Evolutionary conservation across 2,797 vertebrate genomes (phyloP), one percentile per base, ranked within the genome.

Genomic region (Spheniscus humboldti): DNA sequence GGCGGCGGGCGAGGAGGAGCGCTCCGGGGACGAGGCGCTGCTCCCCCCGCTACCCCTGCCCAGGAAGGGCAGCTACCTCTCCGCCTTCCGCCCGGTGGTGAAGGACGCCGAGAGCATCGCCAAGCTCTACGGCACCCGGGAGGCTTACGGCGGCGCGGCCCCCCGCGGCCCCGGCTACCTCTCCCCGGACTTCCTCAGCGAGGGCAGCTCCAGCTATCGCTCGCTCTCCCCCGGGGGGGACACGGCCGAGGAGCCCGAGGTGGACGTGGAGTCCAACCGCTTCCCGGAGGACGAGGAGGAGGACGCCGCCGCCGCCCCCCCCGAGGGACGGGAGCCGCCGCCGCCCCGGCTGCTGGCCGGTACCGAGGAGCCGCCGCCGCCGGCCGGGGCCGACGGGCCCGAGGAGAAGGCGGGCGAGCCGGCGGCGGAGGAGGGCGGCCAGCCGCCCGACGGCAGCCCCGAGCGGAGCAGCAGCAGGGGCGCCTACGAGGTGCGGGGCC

Each of bases 51-150:
- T 97, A 37, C 98, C 98, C 7, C 94, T 97, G 31, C 95, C 98
- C 33, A 98, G 99, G 90, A 99, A 99, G 84, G 98, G 98, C 86
- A 98, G 98, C 85, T 99, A 99, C 96, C 98, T 99, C 53, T 99
- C 99, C 12, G 99, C 99, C 78, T 99, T 99, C 97, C 98, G 99
- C 30, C 99, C 99, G 0, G 99, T 99, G 53, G 98, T 99, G 76
- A 99, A 99, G 95, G 99, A 99, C 96, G 98, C 99, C 2, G 99
- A 99, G 97, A 99, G 98, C 96, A 99, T 99, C 81, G 99, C 99
- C 85, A 99, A 99, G 94, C 98, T 99, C n/a, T 99, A 99, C 68
- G 99, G 99, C 7, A 98, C 98, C 95, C 98, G 99, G 73, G 99
- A 99, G 80, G 93, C 98, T 10, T 99, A 98, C 91, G 97, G 98